phyloP scores from a whole-genome alignment of 2,888 invertebrate species.

The Epinotia ramella region DNA sequence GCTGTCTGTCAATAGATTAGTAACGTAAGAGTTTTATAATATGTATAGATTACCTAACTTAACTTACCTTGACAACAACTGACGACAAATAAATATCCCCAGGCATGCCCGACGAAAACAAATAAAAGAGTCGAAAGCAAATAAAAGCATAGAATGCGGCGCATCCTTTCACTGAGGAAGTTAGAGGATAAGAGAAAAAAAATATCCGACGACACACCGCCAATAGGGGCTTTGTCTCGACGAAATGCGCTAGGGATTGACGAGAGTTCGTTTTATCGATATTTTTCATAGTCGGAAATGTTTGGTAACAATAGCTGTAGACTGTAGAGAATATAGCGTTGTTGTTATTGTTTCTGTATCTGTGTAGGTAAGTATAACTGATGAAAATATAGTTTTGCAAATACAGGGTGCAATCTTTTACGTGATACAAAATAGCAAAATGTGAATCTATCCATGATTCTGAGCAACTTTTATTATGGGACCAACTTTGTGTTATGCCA shows the following conservation, averaged over 20 bases:
- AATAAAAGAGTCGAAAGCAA: conserved; percentile 61
- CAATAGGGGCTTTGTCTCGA: conserved; percentile 73
- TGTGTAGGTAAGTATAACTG: not conserved
- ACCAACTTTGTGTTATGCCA: too few species aligned
- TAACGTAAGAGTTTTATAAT: too few species aligned
- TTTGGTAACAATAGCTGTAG: not conserved
- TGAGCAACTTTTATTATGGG: too few species aligned
- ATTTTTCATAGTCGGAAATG: not conserved
- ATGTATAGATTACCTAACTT: conserved; percentile 36
- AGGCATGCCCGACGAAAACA: conserved; percentile 48
- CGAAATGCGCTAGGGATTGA: conserved; percentile 59
- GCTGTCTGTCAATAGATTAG: too few species aligned
- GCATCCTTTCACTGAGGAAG: conserved; percentile 75
- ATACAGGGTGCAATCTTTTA: too few species aligned
- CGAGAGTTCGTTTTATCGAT: conserved; percentile 31
- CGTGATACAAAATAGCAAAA: too few species aligned
- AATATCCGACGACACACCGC: conserved; percentile 67
- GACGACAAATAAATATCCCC: conserved; percentile 52
- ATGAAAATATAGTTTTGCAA: not conserved
- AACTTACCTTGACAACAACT: conserved; percentile 40
- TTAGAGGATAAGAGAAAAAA: conserved; percentile 66
- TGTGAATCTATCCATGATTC: too few species aligned
- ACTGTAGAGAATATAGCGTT: too few species aligned
- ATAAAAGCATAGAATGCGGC: conserved; percentile 71
- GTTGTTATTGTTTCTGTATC: too few species aligned